Base-by-base conservation (phyloP, 2,888 invertebrate species). In the Lathronympha strigana region DNA sequence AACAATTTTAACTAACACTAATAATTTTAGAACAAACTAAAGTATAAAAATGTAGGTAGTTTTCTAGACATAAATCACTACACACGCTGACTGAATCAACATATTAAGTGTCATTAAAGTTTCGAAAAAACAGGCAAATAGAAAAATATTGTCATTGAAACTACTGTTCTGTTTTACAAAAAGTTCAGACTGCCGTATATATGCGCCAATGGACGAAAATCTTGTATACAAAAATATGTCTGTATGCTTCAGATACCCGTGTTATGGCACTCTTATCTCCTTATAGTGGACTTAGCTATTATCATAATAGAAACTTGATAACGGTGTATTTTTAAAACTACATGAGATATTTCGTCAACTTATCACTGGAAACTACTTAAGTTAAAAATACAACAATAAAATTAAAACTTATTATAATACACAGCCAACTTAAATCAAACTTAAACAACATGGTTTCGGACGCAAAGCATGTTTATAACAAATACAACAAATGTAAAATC, bases 191-290 rank as follows among this genome's bases (percentile, higher is more conserved):
- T 31, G 31, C 11, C 28, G 5, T 9, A n/a, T 9, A n/a, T 40
- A 55, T 33, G 33, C 33, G 40, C 28, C 13, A 55, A 43, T 19
- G 28, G 55, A 19, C 57, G 19, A 45, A 53, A 31, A 57, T 45
- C 17, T 45, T 57, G n/a, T 43, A 45, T 57, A 57, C 19, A 57
- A 57, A 57, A 57, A 57, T 57, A 57, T 57, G 43, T 43, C 28
- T 25, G 13, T 28, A 55, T 55, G 45, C 43, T 25, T 4, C 21
- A 38, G 23, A 5, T 38, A 25, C 15, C 43, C 40, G 15, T 43
- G 43, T 57, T 13, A 23, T 54, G 38, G 38, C 54, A 19, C 5
- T 21, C 25, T 11, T 28, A 43, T 19, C 28, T 55, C 4, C 11
- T 36, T 23, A 8, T 8, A 43, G 23, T 19, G 13, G 19, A 13